Base-by-base conservation (phyloP, 2,888 invertebrate genomes). In the Drosophila lacicola region DNA sequence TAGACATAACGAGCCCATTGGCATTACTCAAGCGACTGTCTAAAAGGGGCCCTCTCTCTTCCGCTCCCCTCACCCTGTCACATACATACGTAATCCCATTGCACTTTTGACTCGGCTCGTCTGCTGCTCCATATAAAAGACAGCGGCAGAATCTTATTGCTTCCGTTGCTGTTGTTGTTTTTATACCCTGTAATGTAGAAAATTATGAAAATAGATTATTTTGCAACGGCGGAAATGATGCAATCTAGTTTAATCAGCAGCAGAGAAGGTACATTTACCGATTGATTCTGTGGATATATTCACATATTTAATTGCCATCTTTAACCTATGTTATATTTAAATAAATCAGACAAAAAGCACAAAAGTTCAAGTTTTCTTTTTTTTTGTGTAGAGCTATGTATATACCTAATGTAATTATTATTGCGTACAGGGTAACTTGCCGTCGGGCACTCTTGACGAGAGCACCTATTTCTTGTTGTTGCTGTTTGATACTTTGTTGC, bases 81-180 rank as follows among this genome's bases (percentile, higher is more conserved):
- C 34, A 36, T 41, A 50, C 62, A 62, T 66, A 67, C 50, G 51
- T 75, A 75, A 80, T 70, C 81, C 67, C 70, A 78, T 53, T 82
- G 81, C 83, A 83, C 81, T 78, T 71, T 73, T 81, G 81, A 72
- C 81, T 83, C 29, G 58, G 33, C 64, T 77, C 47, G 69, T 74
- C 73, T 72, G 76, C 47, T 74, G 78, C 73, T 73, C 81, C 73
- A 76, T 56, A 69, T 78, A 76, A 49, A 33, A 63, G 54, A 17
- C 57, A 41, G 11, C 36, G 42, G 9, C 60, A 66, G 56, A 66
- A 63, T 54, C 56, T 50, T 61, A 58, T 69, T 46, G 68, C 66
- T 81, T 74, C 74, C 79, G 79, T 57, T 80, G 64, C 54, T 41
- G 66, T 58, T 62, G 63, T 36, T 54, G 33, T 41, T 14, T 8